phyloP scores from a whole-genome alignment of 2,888 invertebrate genomes.

The Escarpia spicata region DNA sequence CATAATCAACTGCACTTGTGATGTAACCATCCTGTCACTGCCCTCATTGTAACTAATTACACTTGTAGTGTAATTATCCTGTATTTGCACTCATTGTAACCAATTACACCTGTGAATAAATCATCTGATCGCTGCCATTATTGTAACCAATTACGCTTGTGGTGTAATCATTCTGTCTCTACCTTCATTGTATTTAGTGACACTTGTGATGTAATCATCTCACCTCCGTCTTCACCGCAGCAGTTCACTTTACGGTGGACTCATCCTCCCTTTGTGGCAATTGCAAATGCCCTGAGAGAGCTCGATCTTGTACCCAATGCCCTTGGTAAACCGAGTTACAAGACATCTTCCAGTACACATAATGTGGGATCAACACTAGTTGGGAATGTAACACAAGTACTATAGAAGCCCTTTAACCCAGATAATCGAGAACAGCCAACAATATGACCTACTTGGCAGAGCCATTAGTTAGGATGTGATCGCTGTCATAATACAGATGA shows the following conservation, averaged over 20 bases:
- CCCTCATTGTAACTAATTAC: too few species aligned
- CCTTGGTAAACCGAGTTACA: background rate
- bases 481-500: background rate
- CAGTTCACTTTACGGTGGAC: background rate
- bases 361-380: background rate
- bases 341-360: background rate
- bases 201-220: too few species aligned
- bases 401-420: background rate
- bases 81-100: too few species aligned
- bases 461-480: background rate
- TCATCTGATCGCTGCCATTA: too few species aligned
- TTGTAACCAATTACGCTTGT: too few species aligned
- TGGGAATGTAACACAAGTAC: background rate
- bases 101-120: too few species aligned
- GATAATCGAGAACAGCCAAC: background rate
- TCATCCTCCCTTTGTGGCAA: background rate
- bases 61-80: too few species aligned
- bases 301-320: background rate
- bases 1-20: background rate
- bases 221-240: background rate
- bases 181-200: too few species aligned
- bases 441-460: background rate
- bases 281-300: background rate
- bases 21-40: too few species aligned
- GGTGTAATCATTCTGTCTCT: too few species aligned